Evolutionary conservation across 2,888 invertebrate genomes (phyloP), one percentile per base, ranked within the genome.

Genomic region (Trichogramma evanescens): DNA sequence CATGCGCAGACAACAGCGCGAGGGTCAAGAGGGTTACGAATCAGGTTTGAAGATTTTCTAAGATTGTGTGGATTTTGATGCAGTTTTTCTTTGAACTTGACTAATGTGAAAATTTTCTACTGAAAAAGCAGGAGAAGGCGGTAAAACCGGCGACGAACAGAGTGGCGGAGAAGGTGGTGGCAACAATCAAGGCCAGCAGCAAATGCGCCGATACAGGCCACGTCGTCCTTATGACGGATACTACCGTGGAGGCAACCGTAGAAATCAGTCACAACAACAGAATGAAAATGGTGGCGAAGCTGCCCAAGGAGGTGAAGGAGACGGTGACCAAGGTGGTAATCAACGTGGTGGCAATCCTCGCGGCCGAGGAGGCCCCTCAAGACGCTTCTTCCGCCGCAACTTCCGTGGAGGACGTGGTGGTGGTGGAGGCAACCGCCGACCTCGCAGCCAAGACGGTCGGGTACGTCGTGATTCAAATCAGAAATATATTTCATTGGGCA

Each of bases 361-460:
- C 49, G 81, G 74, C 53, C 73, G 82, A 63, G 80, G 81, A 55
- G 75, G 78, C 65, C 78, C 81, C 63, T 81, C 82, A 64, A 80
- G 82, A 72, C 84, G 88, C 71, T 89, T 86, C 79, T 89, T 86
- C 86, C 88, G 87, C 71, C 86, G 87, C 68, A 89, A 89, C 76
- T 87, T 85, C 82, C 86, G 87, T 67, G 86, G 87, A 53, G 86
- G 86, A 68, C 82, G 86, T 67, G 85, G 82, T 53, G 80, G 85
- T 48, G 80, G 80, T 57, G 78, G 79, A 56, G 80, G 84, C 46
- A 80, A 80, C 26, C 58, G 78, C 78, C 61, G 82, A 67, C 82
- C 82, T 61, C 81, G 81, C 66, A 82, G 82, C 67, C 81, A 82
- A 72, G 83, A 83, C 69, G 77, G 76, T 64, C 78, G 78, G 75